Evolutionary conservation across 2,888 invertebrate genomes (phyloP), one percentile per base, ranked within the genome.

Genomic region (Unio pictorum): DNA sequence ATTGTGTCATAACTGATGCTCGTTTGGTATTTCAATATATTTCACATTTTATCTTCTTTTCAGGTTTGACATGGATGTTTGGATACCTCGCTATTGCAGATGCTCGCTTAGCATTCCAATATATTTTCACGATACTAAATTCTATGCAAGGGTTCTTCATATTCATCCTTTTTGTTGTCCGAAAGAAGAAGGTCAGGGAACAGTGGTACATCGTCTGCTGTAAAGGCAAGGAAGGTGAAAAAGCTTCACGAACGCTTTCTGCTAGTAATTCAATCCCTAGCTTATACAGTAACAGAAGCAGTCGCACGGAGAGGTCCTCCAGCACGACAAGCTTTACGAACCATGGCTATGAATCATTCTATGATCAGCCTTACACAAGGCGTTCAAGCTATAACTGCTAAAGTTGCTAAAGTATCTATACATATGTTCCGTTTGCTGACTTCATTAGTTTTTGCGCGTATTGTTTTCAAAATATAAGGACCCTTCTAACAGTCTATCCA

Each of bases 11-110:
- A 34, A 79, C 82, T 15, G 83, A 86, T 56, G 84, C 85, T 4
- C 76, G 86, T 15, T 56, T 87, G 4, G 76, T 81, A 5, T 89
- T 89, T 77, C 86, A 88, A 66, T 88, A 89, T 71, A 76, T 89
- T 89, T 89, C 69, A 88, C 88, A 28, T 20, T 62, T 23, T 11
- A 72, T 8, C 55, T 55, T 58, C 28, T 59, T 73, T 75, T 54
- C 81, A 86, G 86, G 89, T 60, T 75, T 89, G 61, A 87, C 88
- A 4, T 89, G 89, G 89, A 67, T 87, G n/a, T 87, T 89, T 69
- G 89, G 89, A 18, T 84, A 87, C 69, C 76, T 89, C 54, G 84
- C 88, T 8, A 82, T 89, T 30, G 80, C 82, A 18, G 83, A 86
- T 56, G 84, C 85, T 4, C 76, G 86, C 15, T 56, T 87, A 4